Evolutionary conservation across 1,140 invertebrate genomes (phyloP), one percentile per base, ranked within the genome.

Genomic region (Euglossa dilemma): DNA sequence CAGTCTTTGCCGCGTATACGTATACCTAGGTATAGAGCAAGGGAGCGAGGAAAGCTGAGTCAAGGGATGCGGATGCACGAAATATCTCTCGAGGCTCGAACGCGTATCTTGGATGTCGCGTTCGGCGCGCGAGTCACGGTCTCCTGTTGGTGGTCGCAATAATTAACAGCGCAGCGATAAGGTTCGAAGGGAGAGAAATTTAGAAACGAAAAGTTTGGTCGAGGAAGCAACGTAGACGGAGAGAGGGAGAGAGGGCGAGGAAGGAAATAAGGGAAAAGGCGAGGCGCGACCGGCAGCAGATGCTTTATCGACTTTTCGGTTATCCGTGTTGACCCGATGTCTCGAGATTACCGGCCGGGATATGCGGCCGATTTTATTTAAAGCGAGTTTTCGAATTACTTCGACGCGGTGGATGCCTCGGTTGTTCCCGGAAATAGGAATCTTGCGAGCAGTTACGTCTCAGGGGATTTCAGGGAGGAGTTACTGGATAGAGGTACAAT

Each of bases 401-500:
- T 6, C 5, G 64, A 20, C 45, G 75, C 25, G 16, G 54, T 28
- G 69, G 80, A n/a, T 63, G 61, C 28, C 63, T 18, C 47, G 54
- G 61, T 64, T 64, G 45, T 84, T 80, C 59, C 52, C 56, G 43
- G 43, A 66, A 83, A 78, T 70, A 52, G 67, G 61, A 87, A 87
- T 87, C 86, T 87, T 77, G 85, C 77, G 86, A 86, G 77, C 85
- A 84, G 85, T 87, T 84, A 87, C 84, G 78, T 84, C 86, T 72
- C 67, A 25, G 54, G 72, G 67, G 81, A 87, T 87, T 87, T 87
- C 72, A 67, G 25, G 52, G 80, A 61, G 36, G 74, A 87, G 75
- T 87, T 87, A 87, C 64, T 76, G 85, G 86, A 87, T 87, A 75
- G 80, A 85, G 80, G 64, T 88, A 89, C 84, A 88, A 89, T 89